These are phyloP conservation scores for Dynastes maya DNA, from an alignment of 2,888 invertebrate genomes.

Conservation along the genomic window DNA sequence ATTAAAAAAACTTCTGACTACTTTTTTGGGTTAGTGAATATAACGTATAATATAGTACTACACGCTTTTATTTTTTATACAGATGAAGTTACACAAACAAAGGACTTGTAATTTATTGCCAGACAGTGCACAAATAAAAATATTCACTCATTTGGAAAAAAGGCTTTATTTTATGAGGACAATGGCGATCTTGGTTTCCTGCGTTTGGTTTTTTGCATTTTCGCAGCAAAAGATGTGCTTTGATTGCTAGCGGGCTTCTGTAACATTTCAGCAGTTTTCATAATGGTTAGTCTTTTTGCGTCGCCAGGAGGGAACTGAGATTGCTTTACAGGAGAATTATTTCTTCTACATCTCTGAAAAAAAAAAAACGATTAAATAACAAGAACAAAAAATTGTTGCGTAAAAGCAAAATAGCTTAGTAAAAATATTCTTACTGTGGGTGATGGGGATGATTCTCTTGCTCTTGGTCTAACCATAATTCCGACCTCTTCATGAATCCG, in stretches of 20 bases:
- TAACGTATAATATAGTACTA: too few relatives aligned
- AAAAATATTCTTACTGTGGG: slow-evolving; percentile 33
- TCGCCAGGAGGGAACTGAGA: slow-evolving; percentile 18
- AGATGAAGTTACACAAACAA: background rate
- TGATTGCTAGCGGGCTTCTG: slow-evolving; percentile 28
- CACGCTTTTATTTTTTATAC: background rate
- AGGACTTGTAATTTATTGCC: background rate
- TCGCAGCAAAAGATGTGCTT: slow-evolving; percentile 1
- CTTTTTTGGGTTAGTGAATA: too few relatives aligned
- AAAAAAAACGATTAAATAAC: background rate
- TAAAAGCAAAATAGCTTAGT: too few relatives aligned
- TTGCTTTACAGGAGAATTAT: slow-evolving; percentile 14
- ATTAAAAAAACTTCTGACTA: too few relatives aligned
- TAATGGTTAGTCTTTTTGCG: slow-evolving; percentile 7
- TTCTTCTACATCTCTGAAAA: slow-evolving; percentile 29
- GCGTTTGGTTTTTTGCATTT: background rate
- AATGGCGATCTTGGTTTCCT: slow-evolving; percentile 13
- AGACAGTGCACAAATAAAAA: background rate
- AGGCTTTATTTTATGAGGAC: background rate
- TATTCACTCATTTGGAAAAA: background rate
- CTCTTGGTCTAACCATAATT: slow-evolving; percentile 5
- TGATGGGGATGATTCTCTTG: slow-evolving; percentile 34
- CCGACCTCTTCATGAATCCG: background rate
- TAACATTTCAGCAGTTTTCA: slow-evolving; percentile 25
- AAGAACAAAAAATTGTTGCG: background rate